Conservation (phyloP, 1,140 invertebrate species). For the Papilio machaon region DNA sequence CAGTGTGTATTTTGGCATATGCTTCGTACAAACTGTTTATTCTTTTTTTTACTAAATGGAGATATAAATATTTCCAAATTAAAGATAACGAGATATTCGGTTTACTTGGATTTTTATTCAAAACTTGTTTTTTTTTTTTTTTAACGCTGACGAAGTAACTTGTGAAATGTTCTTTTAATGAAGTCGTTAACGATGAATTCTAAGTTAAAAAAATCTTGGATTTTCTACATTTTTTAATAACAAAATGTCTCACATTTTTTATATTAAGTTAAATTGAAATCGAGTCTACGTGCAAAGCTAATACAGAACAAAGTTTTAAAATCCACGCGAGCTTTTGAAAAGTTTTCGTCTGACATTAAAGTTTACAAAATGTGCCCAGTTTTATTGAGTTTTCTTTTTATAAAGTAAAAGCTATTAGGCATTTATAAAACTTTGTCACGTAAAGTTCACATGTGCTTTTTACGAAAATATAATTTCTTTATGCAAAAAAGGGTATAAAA, state of each 20-base stretch:
- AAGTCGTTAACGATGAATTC: too few species aligned
- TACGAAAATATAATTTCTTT: neutral
- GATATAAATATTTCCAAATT: too few species aligned
- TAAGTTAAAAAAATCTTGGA: too few species aligned
- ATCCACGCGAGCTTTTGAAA: slow-evolving; percentile 9
- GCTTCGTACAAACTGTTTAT: too few species aligned
- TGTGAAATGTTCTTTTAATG: too few species aligned
- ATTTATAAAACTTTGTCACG: slow-evolving; percentile 8
- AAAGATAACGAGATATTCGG: too few species aligned
- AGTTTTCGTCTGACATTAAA: slow-evolving; percentile 4
- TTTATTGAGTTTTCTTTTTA: slow-evolving; percentile 16
- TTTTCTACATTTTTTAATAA: too few species aligned
- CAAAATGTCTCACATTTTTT: neutral
- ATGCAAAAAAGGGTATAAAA: neutral
- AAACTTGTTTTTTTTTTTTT: too few species aligned
- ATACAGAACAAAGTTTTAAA: slow-evolving; percentile 19
- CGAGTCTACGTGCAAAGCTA: slow-evolving; percentile 2
- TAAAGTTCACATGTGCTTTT: slow-evolving; percentile 12
- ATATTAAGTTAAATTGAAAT: slow-evolving; percentile 14
- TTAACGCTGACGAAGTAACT: too few species aligned
- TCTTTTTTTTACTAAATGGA: too few species aligned
- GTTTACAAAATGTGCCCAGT: slow-evolving; percentile 18
- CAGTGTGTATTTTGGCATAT: too few species aligned
- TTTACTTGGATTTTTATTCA: too few species aligned
- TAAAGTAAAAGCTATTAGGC: slow-evolving; percentile 19